Evolutionary conservation across 2,888 invertebrate species (phyloP).

Genomic region (Doris montereyensis): DNA sequence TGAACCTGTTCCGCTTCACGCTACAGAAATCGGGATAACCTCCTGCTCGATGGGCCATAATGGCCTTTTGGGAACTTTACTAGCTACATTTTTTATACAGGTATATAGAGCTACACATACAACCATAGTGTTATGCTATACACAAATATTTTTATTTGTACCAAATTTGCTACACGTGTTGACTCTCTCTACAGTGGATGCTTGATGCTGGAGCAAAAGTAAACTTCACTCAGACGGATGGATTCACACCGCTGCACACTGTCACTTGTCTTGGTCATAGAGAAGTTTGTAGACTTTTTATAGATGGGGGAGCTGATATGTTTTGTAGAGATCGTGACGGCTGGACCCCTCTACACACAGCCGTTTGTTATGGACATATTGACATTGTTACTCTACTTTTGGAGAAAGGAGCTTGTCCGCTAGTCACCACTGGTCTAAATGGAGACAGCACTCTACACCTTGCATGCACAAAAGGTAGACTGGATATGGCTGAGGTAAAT

Average conservation of each 20-base stretch:
- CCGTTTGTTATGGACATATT: conserved; percentile 62
- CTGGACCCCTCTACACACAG: conserved; percentile 67
- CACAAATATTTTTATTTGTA: conserved; percentile 42
- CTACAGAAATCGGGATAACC: no score
- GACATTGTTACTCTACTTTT: conserved; percentile 56
- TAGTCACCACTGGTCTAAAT: conserved; percentile 51
- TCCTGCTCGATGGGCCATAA: no score
- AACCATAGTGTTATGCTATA: not conserved
- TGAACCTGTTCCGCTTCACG: no score
- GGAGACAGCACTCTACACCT: conserved; percentile 65
- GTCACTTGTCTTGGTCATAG: conserved; percentile 61
- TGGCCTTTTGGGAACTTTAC: no score
- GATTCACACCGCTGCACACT: conserved; percentile 66
- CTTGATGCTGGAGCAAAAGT: conserved; percentile 55
- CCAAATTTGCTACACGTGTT: no score
- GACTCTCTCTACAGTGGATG: conserved; percentile 53
- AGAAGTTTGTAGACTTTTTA: conserved; percentile 52
- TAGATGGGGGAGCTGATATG: conserved; percentile 57
- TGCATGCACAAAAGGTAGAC: conserved; percentile 58
- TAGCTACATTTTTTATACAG: no score
- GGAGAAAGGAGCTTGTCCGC: conserved; percentile 52
- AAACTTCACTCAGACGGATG: conserved; percentile 62
- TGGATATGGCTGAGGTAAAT: conserved; percentile 49
- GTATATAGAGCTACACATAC: no score
- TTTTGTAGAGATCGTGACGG: conserved; percentile 61